Evolutionary conservation across 2,113 vertebrate species (phyloP), one percentile per base, ranked within the genome.

Genomic region (Pyxicephalus adspersus): DNA sequence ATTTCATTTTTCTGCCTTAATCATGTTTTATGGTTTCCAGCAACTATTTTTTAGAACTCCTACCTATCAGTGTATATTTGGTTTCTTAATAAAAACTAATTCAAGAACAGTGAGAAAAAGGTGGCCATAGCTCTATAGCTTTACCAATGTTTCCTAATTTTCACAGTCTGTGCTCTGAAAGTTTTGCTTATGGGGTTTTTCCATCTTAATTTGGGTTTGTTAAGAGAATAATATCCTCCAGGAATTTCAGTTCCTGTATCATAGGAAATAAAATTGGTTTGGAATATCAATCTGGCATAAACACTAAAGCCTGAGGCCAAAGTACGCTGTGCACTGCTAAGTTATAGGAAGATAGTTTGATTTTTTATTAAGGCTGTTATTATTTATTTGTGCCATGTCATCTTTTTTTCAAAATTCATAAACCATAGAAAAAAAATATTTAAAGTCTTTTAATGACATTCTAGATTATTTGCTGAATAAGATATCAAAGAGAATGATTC

Each of bases 191-290:
- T 68, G 64, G 64, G 54, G 57, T 60, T 79, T 70, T 79, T 79
- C 54, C 18, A 60, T 68, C 54, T 79, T 79, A 68, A 79, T 79
- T 79, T 79, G 64, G 64, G 45, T 79, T 79, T 68, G 54, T 58
- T 68, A 79, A 60, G 54, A 68, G 28, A 79, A 79, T 68, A 68
- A 58, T 79, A 31, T 67, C 77, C 77, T 79, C 51, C 20, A 66
- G 77, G 77, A 79, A 68, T 68, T 79, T 68, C 64, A 79, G 64
- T 79, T 68, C 76, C 64, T 54, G 68, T 79, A 79, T 79, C 64
- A 79, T 67, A 60, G 77, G 58, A 68, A 79, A 68, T 79, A 79
- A 79, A 64, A 79, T 79, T 79, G 77, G 77, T 70, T 79, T 79
- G 77, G 52, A 79, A 68, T 68, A 79, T 68, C 77, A 68, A 60